These are phyloP conservation scores for Cataglyphis albicans DNA, from an alignment of 2,888 invertebrate species.

Conservation along the genomic window DNA sequence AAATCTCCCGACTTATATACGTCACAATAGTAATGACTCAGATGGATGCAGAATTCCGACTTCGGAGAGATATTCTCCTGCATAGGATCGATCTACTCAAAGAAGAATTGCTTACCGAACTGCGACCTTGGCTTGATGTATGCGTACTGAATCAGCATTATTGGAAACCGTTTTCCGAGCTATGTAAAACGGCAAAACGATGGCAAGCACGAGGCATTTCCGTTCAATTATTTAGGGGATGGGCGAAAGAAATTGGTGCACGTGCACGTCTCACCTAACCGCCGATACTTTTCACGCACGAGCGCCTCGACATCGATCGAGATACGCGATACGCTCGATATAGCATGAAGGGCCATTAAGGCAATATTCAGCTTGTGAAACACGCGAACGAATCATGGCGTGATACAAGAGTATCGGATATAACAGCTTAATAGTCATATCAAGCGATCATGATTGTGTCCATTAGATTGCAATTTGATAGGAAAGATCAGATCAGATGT, in stretches of 20 bases:
- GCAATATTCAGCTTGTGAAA: conserved; percentile 50
- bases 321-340: conserved; percentile 41
- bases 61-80: conserved; percentile 81
- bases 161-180: conserved; percentile 39
- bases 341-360: conserved; percentile 41
- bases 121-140: conserved; percentile 91
- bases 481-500: neutral
- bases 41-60: conserved; percentile 88
- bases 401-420: conserved; percentile 22
- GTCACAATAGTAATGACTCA: conserved; percentile 89
- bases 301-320: conserved; percentile 39
- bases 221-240: conserved; percentile 35
- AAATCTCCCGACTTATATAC: conserved; percentile 88
- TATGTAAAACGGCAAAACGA: conserved; percentile 26
- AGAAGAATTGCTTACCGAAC: conserved; percentile 91
- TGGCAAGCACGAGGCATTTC: neutral
- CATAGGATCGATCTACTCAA: conserved; percentile 89
- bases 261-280: conserved; percentile 41
- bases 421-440: conserved; percentile 13
- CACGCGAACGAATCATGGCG: conserved; percentile 12
- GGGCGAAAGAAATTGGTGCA: conserved; percentile 11
- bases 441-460: conserved; percentile 7
- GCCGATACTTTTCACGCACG: conserved; percentile 45
- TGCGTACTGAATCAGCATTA: conserved; percentile 87
- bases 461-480: neutral